Evolutionary conservation across 2,113 vertebrate genomes (phyloP), one percentile per base, ranked within the genome.

Genomic region (Lonchura striata): DNA sequence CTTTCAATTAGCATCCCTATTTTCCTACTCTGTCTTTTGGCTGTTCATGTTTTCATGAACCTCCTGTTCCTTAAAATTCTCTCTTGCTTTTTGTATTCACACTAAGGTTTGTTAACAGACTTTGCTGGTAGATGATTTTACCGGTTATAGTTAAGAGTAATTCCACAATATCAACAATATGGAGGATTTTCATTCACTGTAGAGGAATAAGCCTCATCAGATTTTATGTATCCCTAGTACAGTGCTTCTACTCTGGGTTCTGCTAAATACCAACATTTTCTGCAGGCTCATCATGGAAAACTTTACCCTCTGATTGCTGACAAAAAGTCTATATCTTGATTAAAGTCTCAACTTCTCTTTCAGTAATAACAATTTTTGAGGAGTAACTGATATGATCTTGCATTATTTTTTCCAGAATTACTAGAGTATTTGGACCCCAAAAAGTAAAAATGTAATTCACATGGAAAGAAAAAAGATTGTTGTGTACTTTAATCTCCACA

Each of bases 401-500:
- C 13, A 61, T 2, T 7, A 3, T 35, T 39, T 47, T 57, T 72
- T 68, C 23, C 30, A 72, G 9, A 79, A 68, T 72, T 41, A 56
- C 4, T 33, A 47, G 4, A 41, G 15, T 68, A 7, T 30, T 17
- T 39, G 11, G 7, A 86, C 2, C 0, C 2, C 2, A 13, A 53
- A 69, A 44, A 49, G 10, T 4, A 28, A 42, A 69, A 84, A 46
- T 15, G 0, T 0, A 27, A 31, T 53, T 49, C 15, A 46, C 12
- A n/a, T 28, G 5, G 25, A 72, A 85, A 47, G 33, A 74, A 84
- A 42, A 4, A 52, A 57, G 4, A 10, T 33, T n/a, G 2, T 25
- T 56, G 4, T 57, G 17, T 59, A 19, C 5, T 78, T 94, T 54
- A 24, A 47, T 68, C 4, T 82, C 21, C 14, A 56, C 15, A 52